Evolutionary conservation across 2,888 invertebrate species (phyloP), one percentile per base, ranked within the genome.

Genomic region (Drosophila pseudotalamancana): DNA sequence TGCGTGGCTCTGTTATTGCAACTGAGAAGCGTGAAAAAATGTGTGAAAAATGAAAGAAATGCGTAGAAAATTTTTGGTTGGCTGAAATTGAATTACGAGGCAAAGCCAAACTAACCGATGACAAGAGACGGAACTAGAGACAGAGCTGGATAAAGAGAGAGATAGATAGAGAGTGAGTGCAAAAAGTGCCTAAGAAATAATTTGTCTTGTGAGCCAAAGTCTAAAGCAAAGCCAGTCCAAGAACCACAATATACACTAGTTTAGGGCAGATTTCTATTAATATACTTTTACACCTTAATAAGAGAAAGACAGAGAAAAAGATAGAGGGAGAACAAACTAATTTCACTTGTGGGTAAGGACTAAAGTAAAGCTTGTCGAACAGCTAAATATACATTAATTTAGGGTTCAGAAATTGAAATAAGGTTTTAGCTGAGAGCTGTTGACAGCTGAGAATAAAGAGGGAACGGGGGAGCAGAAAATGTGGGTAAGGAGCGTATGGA

Each of bases 1-100:
- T 16, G 25, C 19, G 43, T 45, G 12, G 29, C 14, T 39, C 34
- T 49, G 51, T 59, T 66, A 32, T 68, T 49, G 31, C 31, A 56
- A 23, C 21, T 34, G 56, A 42, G 40, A 45, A 46, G 59, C 27
- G 49, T 43, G 43, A 48, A 50, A 27, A 64, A 73, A 62, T 25
- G 56, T 34, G 46, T 49, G 34, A 45, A 49, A 69, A 69, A 50
- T 63, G 40, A 21, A 51, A 53, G 50, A 51, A 55, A 43, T 51
- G 25, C 49, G 50, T 53, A 29, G 43, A 51, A 69, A 50, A 59
- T 55, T 46, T 63, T 74, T 59, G 75, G 54, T 49, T 54, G 43
- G 23, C 57, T 63, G 63, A 50, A 69, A 74, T 74, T 59, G 72
- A 74, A 59, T 72, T 63, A 39, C 42, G 37, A 53, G n/a, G 21